Evolutionary conservation across 2,888 invertebrate genomes (phyloP).

Genomic region (Tipula helvola): DNA sequence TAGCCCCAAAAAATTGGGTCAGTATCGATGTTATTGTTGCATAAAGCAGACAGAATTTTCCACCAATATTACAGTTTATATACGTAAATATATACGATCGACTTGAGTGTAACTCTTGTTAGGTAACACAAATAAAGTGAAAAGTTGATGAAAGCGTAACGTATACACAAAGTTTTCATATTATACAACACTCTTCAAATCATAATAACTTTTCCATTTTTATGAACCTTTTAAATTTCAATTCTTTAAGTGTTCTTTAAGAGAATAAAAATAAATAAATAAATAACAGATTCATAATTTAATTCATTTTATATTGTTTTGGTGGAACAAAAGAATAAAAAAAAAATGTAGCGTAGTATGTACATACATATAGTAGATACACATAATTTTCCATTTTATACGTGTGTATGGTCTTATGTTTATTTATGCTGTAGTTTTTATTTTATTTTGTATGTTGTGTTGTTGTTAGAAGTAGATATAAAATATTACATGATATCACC

Average conservation of each 20-base stretch:
- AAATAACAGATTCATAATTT: conserved; percentile 4
- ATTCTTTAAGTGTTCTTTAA: conserved; percentile 4
- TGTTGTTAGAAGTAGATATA: background rate
- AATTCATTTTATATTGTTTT: background rate
- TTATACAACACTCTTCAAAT: background rate
- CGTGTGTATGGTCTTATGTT: conserved; percentile 4
- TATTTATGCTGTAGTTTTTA: background rate
- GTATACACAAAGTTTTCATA: background rate
- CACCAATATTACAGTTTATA: background rate
- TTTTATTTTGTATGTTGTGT: background rate
- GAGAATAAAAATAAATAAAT: background rate
- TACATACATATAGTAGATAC: background rate
- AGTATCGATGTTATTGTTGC: background rate
- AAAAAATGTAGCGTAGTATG: background rate
- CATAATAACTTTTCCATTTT: background rate
- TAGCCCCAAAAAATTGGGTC: background rate
- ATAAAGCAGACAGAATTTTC: background rate
- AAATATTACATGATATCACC: conserved; percentile 5
- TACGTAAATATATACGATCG: background rate
- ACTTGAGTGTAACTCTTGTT: background rate
- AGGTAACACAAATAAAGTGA: background rate
- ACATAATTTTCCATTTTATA: conserved; percentile 4
- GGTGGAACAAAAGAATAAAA: background rate
- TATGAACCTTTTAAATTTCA: conserved; percentile 4
- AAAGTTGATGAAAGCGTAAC: background rate